Evolutionary conservation across 2,113 vertebrate genomes (phyloP), one percentile per base, ranked within the genome.

Genomic region (rabbit (Oryctolagus cuniculus)): DNA sequence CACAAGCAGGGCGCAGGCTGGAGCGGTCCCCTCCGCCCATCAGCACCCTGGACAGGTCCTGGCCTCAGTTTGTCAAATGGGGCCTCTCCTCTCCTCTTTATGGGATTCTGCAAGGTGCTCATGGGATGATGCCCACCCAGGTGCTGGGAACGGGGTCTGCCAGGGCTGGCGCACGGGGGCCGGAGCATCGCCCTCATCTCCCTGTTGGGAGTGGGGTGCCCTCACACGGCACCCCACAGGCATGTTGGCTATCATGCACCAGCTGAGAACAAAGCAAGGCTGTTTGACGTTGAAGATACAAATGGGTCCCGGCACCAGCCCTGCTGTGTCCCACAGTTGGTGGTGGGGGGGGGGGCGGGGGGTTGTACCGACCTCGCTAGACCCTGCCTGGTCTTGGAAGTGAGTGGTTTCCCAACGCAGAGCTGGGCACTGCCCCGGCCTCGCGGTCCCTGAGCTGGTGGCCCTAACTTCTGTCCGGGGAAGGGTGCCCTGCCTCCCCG

Each of bases 11-110:
- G 17, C 3, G 11, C 66, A 61, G 81, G 74, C 29, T 0, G 5
- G 31, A 29, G 72, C 27, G 55, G 19, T 10, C 31, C 11, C 1
- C 51, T 53, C 17, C 27, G 1, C 0, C 2, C 51, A 55, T 93
- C 93, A 96, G 95, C 67, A 96, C 90, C 93, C 91, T 85, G 92
- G 96, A 96, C 72, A 94, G 90, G 93, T 96, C 96, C 77, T 29
- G 0, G 25, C 87, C 85, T 90, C 92, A 87, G 90, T 93, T 91
- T 77, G 81, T 74, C 90, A 38, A 64, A 9, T 27, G 13, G n/a
- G 5, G 63, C 73, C 36, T 61, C 29, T 34, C 8, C 15, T 73
- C 69, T 55, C 49, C 22, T 53, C 11, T 58, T 16, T 4, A 0
- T 2, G 19, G 29, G 4, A 24, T 51, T 91, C 63, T 29, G 31